Evolutionary conservation across 2,888 invertebrate species (phyloP), one percentile per base, ranked within the genome.

Genomic region (Chloromyia formosa): DNA sequence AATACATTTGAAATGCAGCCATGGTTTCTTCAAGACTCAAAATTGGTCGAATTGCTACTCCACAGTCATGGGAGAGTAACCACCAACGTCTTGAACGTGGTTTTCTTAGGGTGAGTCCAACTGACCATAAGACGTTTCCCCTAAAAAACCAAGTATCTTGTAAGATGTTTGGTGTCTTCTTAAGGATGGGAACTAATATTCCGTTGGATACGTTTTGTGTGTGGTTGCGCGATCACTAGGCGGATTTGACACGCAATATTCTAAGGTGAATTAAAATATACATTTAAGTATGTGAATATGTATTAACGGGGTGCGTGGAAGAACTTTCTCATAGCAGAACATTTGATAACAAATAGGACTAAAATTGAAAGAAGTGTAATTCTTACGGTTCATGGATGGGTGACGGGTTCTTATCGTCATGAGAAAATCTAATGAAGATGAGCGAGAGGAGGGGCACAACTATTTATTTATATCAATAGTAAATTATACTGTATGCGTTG

Each of bases 41-140:
- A 35, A 35, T 45, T 66, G 69, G 62, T 42, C 20, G 58, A 20
- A n/a, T 64, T 54, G 54, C 54, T 69, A 27, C 27, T 53, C 23
- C 64, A 10, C 42, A 58, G 76, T 76, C 75, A 76, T 76, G 76
- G 76, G 76, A 76, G 76, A 76, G 75, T 75, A 75, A 18, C 16
- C 69, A 69, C 54, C 16, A 53, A 35, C 27, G 27, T 35, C 27
- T 69, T 69, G 20, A 54, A 18, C 45, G 20, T 66, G 20, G 66
- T 66, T 49, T 66, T 66, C 16, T 35, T 35, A 69, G 54, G 69
- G 69, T 68, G 68, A 68, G 22, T 14, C 23, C 14, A 49, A 49
- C 18, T 69, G 69, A 69, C 69, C 54, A 54, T 69, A 69, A 35
- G 27, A 35, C 27, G 2, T 7, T 35, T 35, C 27, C 27, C 27